Base-by-base conservation (phyloP, 1,140 invertebrate genomes). In the Drosophila ercepeae region DNA sequence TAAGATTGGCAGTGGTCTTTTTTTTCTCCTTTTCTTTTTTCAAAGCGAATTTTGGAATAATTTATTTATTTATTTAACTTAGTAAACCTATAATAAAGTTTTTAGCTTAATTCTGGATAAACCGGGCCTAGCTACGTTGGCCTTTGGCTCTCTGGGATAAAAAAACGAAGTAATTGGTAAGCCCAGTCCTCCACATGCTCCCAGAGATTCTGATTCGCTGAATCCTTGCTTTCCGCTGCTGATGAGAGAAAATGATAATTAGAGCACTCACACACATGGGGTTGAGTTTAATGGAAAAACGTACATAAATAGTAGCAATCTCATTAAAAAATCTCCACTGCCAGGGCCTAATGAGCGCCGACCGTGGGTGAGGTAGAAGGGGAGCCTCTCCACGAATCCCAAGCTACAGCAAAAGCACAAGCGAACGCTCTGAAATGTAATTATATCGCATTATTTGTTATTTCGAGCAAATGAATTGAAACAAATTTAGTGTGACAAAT, bases 401-500 rank as follows among this genome's bases (percentile, higher is more conserved):
- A 34, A 32, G 19, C 54, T 19, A 50, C 50, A 53, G 18, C 27
- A 21, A 60, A 55, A 39, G 34, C 45, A 45, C 39, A 16, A 19
- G 29, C 23, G 44, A 60, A 48, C 55, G 41, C 55, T 46, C 29
- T 16, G 50, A 78, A 88, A 88, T 78, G 82, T 88, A 86, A 86
- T 86, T 86, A 88, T 67, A 88, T 75, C 83, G 83, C 84, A 83
- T 86, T 81, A 84, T 81, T 89, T 86, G 81, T 89, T 71, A 89
- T 86, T 89, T 82, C 88, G 88, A 89, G 77, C 86, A 89, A 89
- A 89, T 89, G 86, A 89, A 89, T 89, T 89, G 86, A 88, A 89
- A 89, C 86, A 89, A 89, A 89, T 89, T 89, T 89, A 90, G 86
- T 89, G 86, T 89, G 86, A 89, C 86, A 89, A 89, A 89, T 89